Base-by-base conservation (phyloP, 2,113 vertebrate genomes). In the Serinus canaria region DNA sequence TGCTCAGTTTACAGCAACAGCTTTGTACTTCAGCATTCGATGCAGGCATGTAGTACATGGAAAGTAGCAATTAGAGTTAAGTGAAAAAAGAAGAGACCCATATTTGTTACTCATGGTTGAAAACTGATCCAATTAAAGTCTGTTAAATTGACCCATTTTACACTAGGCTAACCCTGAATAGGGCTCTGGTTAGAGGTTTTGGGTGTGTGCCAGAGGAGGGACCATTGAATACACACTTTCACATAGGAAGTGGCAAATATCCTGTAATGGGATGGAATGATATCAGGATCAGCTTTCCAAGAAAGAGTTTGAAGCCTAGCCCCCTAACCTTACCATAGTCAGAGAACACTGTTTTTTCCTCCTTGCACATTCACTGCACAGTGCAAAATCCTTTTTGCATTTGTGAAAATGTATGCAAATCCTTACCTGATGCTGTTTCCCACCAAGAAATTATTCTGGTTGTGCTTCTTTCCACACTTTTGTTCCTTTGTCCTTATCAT, bases 51-150 rank as follows among this genome's bases (percentile, higher is more conserved):
- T 33, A 90, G 68, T 52, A 88, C 64, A 81, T 41, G 44, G 82
- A 70, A 83, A 96, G 87, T 10, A 83, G 82, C 92, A 91, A 95
- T 93, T 91, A 93, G 88, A 95, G 72, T 78, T 93, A 95, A 93
- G 56, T 70, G 76, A 94, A 78, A 95, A 88, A 94, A 95, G 90
- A 90, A 77, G 94, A 94, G 82, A 85, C 87, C 64, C 56, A 49
- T 92, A 94, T 94, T 95, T 95, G 81, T 92, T 94, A 91, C 82
- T 95, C 92, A 47, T 90, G 88, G 93, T 93, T 97, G 95, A 95
- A 96, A 97, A 95, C 93, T 93, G 89, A 95, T 97, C 93, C 94
- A 94, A 93, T 92, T 96, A 90, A 88, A 96, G 75, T 88, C 90
- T 87, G 79, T 95, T 94, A 96, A 96, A 96, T 83, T 96, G 87